Evolutionary conservation across 1,140 invertebrate genomes (phyloP).

Genomic region (Brachionus manjavacas): DNA sequence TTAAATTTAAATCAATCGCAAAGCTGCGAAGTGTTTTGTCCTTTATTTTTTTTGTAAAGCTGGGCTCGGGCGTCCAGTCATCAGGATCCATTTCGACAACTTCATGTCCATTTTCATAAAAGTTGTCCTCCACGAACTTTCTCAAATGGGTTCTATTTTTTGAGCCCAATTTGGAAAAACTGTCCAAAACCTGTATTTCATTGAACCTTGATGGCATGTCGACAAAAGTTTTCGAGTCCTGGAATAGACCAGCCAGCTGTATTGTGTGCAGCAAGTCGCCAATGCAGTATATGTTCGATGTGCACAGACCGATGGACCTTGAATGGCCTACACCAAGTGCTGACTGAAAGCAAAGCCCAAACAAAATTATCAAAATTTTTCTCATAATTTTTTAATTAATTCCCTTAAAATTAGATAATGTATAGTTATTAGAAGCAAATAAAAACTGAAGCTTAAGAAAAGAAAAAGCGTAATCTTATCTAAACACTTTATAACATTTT

Average conservation of each 20-base stretch:
- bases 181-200: neutral
- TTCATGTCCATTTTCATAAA: neutral
- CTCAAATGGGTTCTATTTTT: neutral
- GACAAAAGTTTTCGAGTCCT: constrained; percentile 41
- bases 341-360: neutral
- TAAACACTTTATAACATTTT: neutral
- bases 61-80: constrained; percentile 15
- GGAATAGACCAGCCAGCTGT: constrained; percentile 1
- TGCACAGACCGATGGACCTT: neutral
- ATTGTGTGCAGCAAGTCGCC: constrained; percentile 26
- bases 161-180: neutral
- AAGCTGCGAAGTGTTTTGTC: neutral
- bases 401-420: neutral
- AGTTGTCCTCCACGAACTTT: constrained; percentile 16
- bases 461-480: neutral
- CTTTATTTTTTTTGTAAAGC: neutral
- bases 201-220: neutral
- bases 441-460: neutral
- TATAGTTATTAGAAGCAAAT: neutral
- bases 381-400: neutral
- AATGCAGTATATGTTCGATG: neutral
- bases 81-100: neutral
- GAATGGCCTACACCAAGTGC: neutral
- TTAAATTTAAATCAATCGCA: neutral
- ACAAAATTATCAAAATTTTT: neutral